phyloP scores from a whole-genome alignment of 1,140 invertebrate genomes.

The Drosophila kanapiae region DNA sequence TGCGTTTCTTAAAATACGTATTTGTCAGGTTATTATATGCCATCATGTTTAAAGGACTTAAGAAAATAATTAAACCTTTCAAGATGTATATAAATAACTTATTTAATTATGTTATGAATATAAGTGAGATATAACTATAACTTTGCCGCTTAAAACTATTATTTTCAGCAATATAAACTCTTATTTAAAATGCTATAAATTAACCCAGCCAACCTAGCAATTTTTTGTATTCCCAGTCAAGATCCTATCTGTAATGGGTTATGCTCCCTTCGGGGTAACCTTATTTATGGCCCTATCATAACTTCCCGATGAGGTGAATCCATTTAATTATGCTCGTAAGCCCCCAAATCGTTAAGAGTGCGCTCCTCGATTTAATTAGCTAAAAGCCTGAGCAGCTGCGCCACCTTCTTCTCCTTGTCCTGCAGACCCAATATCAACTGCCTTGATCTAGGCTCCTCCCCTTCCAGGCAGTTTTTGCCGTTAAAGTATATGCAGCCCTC shows the following conservation, averaged over 20 bases:
- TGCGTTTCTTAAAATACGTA: no score
- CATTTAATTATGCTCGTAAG: conserved; percentile 52
- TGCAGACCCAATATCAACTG: conserved; percentile 54
- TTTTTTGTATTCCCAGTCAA: background rate
- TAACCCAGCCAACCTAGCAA: background rate
- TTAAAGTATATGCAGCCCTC: conserved; percentile 52
- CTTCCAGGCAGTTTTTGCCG: conserved; percentile 35
- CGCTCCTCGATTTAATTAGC: conserved; percentile 66
- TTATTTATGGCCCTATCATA: conserved; percentile 53
- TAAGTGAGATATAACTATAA: background rate
- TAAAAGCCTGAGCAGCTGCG: conserved; percentile 61
- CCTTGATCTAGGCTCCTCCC: conserved; percentile 66
- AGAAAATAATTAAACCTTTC: no score
- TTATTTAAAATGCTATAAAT: conserved; percentile 1
- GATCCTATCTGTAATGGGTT: conserved; percentile 27
- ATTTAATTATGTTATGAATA: no score
- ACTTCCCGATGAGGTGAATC: conserved; percentile 40
- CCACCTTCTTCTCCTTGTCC: conserved; percentile 13
- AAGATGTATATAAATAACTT: no score
- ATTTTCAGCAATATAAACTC: background rate
- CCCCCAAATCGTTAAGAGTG: conserved; percentile 39
- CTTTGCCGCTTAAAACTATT: background rate
- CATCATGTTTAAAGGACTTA: no score
- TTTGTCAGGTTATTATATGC: no score
- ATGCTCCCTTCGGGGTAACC: conserved; percentile 17